These are phyloP conservation scores for Tauraco hartlaubi DNA, from an alignment of 2,797 vertebrate genomes.

Conservation along the genomic window DNA sequence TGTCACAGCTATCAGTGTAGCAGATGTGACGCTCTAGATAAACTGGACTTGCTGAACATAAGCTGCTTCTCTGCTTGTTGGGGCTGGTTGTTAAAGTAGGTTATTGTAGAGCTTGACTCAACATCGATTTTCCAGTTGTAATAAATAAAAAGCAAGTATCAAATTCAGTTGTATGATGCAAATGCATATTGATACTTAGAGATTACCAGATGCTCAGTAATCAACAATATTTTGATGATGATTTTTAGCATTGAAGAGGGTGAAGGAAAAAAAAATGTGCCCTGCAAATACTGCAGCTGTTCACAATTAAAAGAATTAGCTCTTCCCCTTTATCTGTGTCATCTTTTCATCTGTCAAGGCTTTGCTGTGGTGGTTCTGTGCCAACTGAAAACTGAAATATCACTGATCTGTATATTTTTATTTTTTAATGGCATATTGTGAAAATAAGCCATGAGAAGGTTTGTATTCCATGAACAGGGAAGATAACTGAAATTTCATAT, in stretches of 20 bases:
- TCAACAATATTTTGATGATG: neutral
- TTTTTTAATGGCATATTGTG: neutral
- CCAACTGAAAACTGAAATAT: neutral
- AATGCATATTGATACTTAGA: neutral
- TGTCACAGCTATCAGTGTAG: neutral
- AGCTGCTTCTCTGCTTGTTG: neutral
- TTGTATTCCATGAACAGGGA: neutral
- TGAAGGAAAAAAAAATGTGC: neutral
- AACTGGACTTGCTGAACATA: neutral
- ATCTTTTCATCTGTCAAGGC: neutral
- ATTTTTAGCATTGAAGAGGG: neutral
- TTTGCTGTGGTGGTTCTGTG: neutral
- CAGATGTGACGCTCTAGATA: neutral
- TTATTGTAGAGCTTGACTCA: neutral
- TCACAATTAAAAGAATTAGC: neutral
- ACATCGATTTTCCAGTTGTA: neutral
- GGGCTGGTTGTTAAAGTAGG: neutral
- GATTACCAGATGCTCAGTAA: neutral
- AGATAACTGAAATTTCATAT: neutral
- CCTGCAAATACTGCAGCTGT: neutral
- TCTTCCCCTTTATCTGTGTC: neutral
- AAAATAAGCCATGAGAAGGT: neutral
- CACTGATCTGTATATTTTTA: neutral
- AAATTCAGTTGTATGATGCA: neutral
- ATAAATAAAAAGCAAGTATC: neutral